A percentile compares a stretch with the other conserved stretches of the same genome.
Conservation (phyloP, 2,113 vertebrate genomes). For the Osmerus mordax region DNA sequence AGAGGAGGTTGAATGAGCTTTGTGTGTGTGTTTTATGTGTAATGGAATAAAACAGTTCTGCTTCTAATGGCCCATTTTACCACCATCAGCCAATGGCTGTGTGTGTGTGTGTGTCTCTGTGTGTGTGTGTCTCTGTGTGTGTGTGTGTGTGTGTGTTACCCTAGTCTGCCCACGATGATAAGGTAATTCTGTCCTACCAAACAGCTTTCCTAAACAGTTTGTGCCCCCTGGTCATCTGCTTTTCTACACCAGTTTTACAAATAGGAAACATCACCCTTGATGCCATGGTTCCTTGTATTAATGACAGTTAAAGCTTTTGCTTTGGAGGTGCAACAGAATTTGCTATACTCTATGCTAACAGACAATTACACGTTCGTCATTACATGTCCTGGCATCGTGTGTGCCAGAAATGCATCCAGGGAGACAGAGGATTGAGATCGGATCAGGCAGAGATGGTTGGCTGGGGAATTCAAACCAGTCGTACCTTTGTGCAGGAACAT, state of each 20-base stretch:
- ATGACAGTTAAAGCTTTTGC: background rate
- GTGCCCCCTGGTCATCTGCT: background rate
- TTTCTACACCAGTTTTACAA: background rate
- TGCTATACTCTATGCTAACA: background rate
- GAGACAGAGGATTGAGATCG: background rate
- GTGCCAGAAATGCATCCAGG: background rate
- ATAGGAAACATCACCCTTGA: background rate
- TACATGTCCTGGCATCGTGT: background rate
- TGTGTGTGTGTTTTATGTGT: background rate
- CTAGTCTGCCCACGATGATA: background rate
- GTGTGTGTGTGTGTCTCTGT: background rate
- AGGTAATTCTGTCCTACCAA: background rate
- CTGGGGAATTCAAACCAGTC: slow-evolving; percentile 18
- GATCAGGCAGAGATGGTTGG: background rate
- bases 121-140: background rate
- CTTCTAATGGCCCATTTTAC: background rate
- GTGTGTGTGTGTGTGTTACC: background rate
- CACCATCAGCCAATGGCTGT: background rate
- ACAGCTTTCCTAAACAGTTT: background rate
- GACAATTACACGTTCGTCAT: background rate
- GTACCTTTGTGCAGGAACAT: slow-evolving; percentile 17
- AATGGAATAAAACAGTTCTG: background rate
- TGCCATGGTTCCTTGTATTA: background rate
- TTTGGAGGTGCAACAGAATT: background rate
- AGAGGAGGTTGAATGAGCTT: background rate